A percentile compares a stretch with the other conserved stretches of the same genome.
Conservation (phyloP, 2,113 vertebrate genomes). For the Elephas maximus region DNA sequence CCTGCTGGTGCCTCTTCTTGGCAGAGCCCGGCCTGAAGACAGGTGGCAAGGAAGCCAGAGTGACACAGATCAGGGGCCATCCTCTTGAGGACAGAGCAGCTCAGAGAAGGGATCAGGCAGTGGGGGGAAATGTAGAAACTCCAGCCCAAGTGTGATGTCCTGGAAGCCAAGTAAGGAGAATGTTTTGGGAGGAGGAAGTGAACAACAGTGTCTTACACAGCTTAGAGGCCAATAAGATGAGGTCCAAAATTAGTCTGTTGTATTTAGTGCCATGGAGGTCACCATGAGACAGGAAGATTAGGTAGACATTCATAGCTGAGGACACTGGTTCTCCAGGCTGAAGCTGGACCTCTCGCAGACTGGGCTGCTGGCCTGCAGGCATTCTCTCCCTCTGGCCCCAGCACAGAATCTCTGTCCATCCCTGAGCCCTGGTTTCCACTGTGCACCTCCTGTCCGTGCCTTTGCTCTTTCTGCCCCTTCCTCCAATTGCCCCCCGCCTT, state of each 20-base stretch:
- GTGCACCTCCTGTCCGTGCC: neutral
- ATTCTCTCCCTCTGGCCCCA: neutral
- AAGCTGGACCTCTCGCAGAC: fast-evolving
- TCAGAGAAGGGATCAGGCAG: neutral
- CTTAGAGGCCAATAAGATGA: neutral
- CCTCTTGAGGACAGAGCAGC: neutral
- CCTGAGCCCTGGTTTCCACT: neutral
- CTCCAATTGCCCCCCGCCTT: neutral
- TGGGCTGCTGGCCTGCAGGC: too few species aligned
- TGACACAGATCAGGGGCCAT: too few species aligned
- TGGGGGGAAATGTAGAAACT: neutral
- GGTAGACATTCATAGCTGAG: neutral
- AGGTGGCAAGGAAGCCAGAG: neutral
- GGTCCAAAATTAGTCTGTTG: neutral
- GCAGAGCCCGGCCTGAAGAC: neutral
- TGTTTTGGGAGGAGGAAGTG: neutral
- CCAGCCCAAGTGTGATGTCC: too few species aligned
- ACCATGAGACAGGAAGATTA: neutral
- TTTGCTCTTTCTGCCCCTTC: neutral
- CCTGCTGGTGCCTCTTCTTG: neutral
- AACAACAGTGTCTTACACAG: neutral
- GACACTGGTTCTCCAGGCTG: neutral
- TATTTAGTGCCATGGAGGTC: neutral
- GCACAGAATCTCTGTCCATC: neutral
- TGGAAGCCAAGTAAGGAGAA: neutral